Conservation (phyloP, 2,797 vertebrate species). For the Xyrichtys novacula region DNA sequence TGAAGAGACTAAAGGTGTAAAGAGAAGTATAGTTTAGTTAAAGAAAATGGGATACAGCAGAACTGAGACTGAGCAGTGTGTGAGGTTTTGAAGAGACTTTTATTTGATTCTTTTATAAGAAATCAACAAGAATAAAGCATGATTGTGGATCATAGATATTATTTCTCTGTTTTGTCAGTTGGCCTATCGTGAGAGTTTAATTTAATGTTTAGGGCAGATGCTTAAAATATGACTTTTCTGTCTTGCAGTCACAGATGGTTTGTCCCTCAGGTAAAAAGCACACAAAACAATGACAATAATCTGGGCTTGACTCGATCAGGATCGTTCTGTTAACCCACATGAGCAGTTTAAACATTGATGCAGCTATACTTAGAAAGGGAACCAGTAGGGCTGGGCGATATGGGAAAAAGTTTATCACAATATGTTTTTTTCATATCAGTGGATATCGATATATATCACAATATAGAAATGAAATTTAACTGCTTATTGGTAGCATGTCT, state of each 20-base stretch:
- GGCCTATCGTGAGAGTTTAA: slow-evolving; percentile 4
- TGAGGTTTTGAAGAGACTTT: slow-evolving; percentile 80
- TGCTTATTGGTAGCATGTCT: too few relatives aligned
- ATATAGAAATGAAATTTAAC: too few relatives aligned
- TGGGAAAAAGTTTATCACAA: too few relatives aligned
- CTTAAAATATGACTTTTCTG: too few relatives aligned
- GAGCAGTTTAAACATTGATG: too few relatives aligned
- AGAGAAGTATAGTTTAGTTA: slow-evolving; percentile 84
- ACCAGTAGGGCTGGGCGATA: too few relatives aligned
- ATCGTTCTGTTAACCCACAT: too few relatives aligned
- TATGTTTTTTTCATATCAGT: too few relatives aligned
- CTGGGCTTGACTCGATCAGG: neutral
- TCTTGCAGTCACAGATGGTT: slow-evolving; percentile 11
- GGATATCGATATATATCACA: too few relatives aligned
- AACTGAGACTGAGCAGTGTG: slow-evolving; percentile 66
- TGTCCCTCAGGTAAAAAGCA: neutral
- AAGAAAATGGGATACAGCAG: slow-evolving; percentile 67
- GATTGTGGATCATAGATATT: slow-evolving; percentile 82
- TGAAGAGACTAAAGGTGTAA: slow-evolving; percentile 82
- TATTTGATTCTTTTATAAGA: slow-evolving; percentile 86
- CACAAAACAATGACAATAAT: neutral
- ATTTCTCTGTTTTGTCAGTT: slow-evolving; percentile 44
- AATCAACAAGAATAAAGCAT: slow-evolving; percentile 89
- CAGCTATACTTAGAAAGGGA: too few relatives aligned
- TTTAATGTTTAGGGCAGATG: too few relatives aligned